These are phyloP conservation scores for Megalops atlanticus DNA, from an alignment of 2,113 vertebrate genomes.

Conservation along the genomic window DNA sequence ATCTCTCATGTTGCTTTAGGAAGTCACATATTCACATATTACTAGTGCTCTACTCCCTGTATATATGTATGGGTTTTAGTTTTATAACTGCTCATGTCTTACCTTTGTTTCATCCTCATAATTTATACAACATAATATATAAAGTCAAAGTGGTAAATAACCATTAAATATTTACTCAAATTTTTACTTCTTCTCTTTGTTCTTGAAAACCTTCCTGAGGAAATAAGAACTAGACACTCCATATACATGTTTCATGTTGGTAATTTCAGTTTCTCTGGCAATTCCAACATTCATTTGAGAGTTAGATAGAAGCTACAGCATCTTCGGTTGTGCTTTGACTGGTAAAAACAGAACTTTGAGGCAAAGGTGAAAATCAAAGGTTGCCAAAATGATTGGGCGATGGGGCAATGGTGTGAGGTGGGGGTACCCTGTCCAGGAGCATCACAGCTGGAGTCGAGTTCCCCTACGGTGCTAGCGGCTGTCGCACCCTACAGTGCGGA, in stretches of 20 bases:
- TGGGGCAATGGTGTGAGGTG: no score
- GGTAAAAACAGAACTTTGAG: no score
- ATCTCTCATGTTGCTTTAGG: no score
- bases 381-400: not conserved
- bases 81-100: not conserved
- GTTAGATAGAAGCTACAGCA: not conserved
- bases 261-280: constrained; percentile 23
- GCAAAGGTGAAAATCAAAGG: not conserved
- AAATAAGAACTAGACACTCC: not conserved
- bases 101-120: not conserved
- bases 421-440: no score
- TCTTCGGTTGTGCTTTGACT: not conserved
- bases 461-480: no score
- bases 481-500: no score
- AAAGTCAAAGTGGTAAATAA: not conserved
- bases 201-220: constrained; percentile 12
- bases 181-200: constrained; percentile 7
- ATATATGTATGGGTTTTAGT: no score
- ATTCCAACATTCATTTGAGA: not conserved
- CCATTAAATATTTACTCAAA: constrained; percentile 25
- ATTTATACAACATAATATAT: not conserved
- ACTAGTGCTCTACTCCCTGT: no score
- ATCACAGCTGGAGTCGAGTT: no score
- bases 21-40: no score
- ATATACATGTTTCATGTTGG: constrained; percentile 21